A percentile compares a stretch with the other conserved stretches of the same genome.
phyloP scores from a whole-genome alignment of 2,113 vertebrate species.

The Rhinopomastus cyanomelas region DNA sequence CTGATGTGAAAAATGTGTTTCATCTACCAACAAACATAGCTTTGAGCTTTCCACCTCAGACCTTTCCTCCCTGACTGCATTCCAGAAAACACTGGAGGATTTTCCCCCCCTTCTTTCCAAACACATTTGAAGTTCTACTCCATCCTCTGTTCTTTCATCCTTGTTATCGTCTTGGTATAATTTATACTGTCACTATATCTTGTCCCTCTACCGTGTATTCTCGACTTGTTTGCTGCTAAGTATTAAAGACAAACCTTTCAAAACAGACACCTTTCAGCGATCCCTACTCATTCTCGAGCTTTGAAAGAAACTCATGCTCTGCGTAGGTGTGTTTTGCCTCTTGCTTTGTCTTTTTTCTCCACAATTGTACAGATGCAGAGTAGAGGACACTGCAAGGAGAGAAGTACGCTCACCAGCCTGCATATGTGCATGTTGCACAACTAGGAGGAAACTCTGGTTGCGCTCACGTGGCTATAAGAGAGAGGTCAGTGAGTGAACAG shows the following conservation, averaged over 20 bases:
- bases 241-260: neutral
- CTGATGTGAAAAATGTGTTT: constrained; percentile 17
- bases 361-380: neutral
- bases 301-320: neutral
- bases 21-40: neutral
- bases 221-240: neutral
- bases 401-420: neutral
- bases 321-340: neutral
- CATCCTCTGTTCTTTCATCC: constrained; percentile 2
- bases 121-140: constrained; percentile 9
- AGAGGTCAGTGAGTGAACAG: constrained; percentile 29
- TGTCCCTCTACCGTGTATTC: neutral
- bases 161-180: neutral
- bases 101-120: neutral
- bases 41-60: constrained; percentile 44
- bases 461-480: neutral
- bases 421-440: neutral
- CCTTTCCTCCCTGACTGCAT: neutral
- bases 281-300: neutral
- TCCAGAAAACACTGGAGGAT: neutral
- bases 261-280: neutral
- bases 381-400: neutral
- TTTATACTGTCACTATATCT: neutral
- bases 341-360: neutral
- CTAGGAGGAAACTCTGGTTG: neutral